Conservation (phyloP, 2,888 invertebrate species). For the Mimas tiliae region DNA sequence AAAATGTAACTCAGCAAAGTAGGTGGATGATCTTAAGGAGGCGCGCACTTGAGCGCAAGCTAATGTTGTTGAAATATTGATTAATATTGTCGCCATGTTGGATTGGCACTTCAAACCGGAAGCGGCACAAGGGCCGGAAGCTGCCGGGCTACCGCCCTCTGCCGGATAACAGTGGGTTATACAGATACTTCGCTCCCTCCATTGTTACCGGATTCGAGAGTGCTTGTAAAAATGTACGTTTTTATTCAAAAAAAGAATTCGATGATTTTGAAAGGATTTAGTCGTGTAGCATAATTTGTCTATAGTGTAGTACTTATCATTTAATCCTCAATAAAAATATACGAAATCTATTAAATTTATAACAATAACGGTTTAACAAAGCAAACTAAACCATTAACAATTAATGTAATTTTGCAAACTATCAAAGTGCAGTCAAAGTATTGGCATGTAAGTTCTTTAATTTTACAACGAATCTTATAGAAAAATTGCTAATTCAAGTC, state of each 20-base stretch:
- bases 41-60: slow-evolving; percentile 56
- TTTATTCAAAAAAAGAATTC: slow-evolving; percentile 36
- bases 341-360: not conserved
- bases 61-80: slow-evolving; percentile 85
- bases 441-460: too few relatives aligned
- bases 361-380: not conserved
- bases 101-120: slow-evolving; percentile 70
- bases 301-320: not conserved
- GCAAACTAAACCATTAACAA: not conserved
- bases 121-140: slow-evolving; percentile 62
- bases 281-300: slow-evolving; percentile 14
- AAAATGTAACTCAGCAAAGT: slow-evolving; percentile 52
- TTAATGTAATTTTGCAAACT: too few relatives aligned
- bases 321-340: not conserved
- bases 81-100: slow-evolving; percentile 84
- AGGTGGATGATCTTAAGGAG: slow-evolving; percentile 70
- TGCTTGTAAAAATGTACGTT: slow-evolving; percentile 50
- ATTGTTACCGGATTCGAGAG: slow-evolving; percentile 62
- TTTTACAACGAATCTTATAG: too few relatives aligned
- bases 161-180: slow-evolving; percentile 63
- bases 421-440: too few relatives aligned
- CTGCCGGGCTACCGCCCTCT: slow-evolving; percentile 49
- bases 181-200: slow-evolving; percentile 64
- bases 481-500: too few relatives aligned
- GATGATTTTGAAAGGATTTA: slow-evolving; percentile 35